phyloP scores from a whole-genome alignment of 1,140 invertebrate genomes.

The Cydia splendana region DNA sequence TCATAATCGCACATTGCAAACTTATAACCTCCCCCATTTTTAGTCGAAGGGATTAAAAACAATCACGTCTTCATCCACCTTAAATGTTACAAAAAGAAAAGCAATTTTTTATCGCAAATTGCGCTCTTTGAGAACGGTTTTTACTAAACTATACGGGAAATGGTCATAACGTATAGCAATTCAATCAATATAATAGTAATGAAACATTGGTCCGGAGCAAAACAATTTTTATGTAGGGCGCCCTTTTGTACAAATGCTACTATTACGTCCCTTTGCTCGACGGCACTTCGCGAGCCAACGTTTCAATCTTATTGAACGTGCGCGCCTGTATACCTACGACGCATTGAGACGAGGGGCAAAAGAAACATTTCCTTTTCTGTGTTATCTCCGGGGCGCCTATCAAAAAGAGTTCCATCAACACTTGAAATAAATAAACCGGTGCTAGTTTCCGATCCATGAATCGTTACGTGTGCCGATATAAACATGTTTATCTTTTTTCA shows the following conservation, averaged over 20 bases:
- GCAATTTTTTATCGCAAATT: background rate
- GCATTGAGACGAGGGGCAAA: constrained; percentile 41
- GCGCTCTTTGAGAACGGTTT: background rate
- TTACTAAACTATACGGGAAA: background rate
- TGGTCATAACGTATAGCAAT: constrained; percentile 34
- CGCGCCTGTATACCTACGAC: constrained; percentile 38
- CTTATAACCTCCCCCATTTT: too few relatives aligned
- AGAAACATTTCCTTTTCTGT: constrained; percentile 46
- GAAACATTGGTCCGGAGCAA: constrained; percentile 35
- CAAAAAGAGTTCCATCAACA: constrained; percentile 31
- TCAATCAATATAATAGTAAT: constrained; percentile 48
- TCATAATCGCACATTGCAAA: too few relatives aligned
- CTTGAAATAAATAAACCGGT: constrained; percentile 32
- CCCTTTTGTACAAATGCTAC: constrained; percentile 46
- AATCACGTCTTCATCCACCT: background rate
- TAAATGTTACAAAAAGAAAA: background rate
- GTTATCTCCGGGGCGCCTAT: constrained; percentile 26
- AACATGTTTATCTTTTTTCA: background rate
- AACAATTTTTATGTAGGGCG: constrained; percentile 49
- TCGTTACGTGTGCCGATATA: background rate
- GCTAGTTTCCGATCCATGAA: constrained; percentile 18
- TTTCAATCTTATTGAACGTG: constrained; percentile 54
- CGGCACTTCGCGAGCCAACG: constrained; percentile 41
- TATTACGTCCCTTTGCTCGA: constrained; percentile 48
- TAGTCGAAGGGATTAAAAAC: background rate